Base-by-base conservation (phyloP, 2,113 vertebrate genomes). In the Platanista minor region DNA sequence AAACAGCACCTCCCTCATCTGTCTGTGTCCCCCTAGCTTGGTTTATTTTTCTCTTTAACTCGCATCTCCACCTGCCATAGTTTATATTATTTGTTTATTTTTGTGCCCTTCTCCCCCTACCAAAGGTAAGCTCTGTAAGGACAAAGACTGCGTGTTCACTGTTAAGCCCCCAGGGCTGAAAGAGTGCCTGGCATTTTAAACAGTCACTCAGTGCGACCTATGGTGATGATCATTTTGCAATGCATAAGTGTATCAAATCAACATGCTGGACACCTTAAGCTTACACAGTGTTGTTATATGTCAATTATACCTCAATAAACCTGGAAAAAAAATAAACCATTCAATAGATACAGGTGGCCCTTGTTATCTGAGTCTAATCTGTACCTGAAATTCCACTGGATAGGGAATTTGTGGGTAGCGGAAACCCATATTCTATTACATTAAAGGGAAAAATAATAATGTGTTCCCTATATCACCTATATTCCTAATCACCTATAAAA, bases 401-500 rank as follows among this genome's bases (percentile, higher is more conserved):
- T 25, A 67, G 43, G 13, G 8, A 92, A 86, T 80, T 69, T 80
- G 14, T 25, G 20, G 8, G 93, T 29, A 82, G 54, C 78, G 91
- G 78, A 31, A 93, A 31, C 62, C 59, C 31, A 36, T 80, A 64
- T 61, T 92, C 67, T 74, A 36, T 66, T 59, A 80, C 43, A 39
- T 69, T 69, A 80, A 84, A 94, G 84, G 39, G 7, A 46, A 91
- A 77, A 90, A 64, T 46, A 59, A 69, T 52, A 92, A 52, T 61
- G 59, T 64, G 81, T 93, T 94, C 39, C 41, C 54, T 92, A 12
- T 64, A 87, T 81, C 66, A 92, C 59, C 84, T 87, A 46, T 64
- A 75, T 83, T 92, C 52, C 61, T 92, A 95, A 90, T 94, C 62
- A 81, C 64, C 64, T 92, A 69, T 77, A 80, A 94, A 77, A 85